These are phyloP conservation scores for Drosophila differens DNA, from an alignment of 2,888 invertebrate species.

Conservation along the genomic window DNA sequence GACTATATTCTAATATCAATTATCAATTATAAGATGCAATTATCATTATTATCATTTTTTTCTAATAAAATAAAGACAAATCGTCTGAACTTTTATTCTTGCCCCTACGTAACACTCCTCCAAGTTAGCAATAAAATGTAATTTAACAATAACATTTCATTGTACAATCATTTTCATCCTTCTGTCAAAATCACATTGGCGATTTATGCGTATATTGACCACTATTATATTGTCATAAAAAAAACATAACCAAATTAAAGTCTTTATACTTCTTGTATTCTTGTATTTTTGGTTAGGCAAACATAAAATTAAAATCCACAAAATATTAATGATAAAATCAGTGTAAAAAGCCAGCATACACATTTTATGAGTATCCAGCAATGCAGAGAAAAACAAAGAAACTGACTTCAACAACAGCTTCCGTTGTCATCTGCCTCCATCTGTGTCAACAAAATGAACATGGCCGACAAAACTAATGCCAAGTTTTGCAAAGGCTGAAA, in stretches of 20 bases:
- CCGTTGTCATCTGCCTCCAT: slow-evolving; percentile 37
- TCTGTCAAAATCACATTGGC: not conserved
- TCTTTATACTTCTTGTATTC: not conserved
- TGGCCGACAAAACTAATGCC: slow-evolving; percentile 45
- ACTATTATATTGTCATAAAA: not conserved
- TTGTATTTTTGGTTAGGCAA: not conserved
- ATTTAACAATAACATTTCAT: no score
- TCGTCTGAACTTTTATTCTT: not conserved
- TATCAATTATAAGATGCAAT: no score
- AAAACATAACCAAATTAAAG: not conserved
- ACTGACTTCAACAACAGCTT: slow-evolving; percentile 32
- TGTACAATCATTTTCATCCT: not conserved
- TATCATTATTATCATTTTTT: not conserved
- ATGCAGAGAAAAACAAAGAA: slow-evolving; percentile 8
- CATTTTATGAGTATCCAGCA: slow-evolving; percentile 3
- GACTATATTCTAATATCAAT: not conserved
- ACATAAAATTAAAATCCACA: not conserved
- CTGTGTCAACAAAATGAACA: slow-evolving; percentile 47
- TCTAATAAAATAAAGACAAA: not conserved
- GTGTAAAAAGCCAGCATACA: not conserved
- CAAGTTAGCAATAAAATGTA: not conserved
- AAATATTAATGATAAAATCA: not conserved
- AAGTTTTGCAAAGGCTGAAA: slow-evolving; percentile 37
- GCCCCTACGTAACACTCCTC: not conserved
- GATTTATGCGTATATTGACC: not conserved